Base-by-base conservation (phyloP, 64 coral and sea anemone genomes). In the Stylophora pistillata region DNA sequence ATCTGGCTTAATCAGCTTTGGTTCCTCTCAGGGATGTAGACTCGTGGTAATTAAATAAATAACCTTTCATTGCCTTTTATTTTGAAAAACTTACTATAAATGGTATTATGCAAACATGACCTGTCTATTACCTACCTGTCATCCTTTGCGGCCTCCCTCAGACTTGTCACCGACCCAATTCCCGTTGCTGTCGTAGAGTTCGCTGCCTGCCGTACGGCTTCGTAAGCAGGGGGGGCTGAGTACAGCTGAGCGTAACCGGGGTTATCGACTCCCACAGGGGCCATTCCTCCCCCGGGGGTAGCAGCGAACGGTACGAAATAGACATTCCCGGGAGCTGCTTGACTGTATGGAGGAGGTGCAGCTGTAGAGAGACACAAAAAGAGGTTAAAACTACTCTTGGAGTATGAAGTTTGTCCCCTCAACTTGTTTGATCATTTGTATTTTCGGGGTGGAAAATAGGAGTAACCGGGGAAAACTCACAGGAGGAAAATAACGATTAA, bases 131-230 rank as follows among this genome's bases (percentile, higher is more conserved):
- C 18, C 76, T 78, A 91, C 90, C 82, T 23, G 33, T 74, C 63
- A 68, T 78, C 63, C 7, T 25, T 89, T 15, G 87, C 59, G 13
- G 86, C 79, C 9, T 87, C 85, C 54, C 89, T 78, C 12, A 95
- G 54, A 78, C 56, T 96, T 6, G 94, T 96, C 53, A 90, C 81
- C 10, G 94, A 96, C 59, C 94, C 94, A 34, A 96, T 85, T 10
- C 94, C 91, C 56, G 95, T 93, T 12, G 81, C 65, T 52, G 92
- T 94, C 0, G 81, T 74, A 27, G 29, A 33, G 23, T 5, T 30
- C 13, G 57, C 81, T 25, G 61, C 73, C 3, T 62, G 5, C 56
- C 88, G 86, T 12, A n/a, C 64, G 4, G 68, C 53, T 13, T 89
- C 75, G 62, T 97, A 97, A 20, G 88, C 78, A 29, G 95, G 95